A percentile compares a stretch with the other conserved stretches of the same genome.
These are phyloP conservation scores for Zaprionus gabonicus DNA, from an alignment of 1,140 invertebrate species.

Conservation along the genomic window DNA sequence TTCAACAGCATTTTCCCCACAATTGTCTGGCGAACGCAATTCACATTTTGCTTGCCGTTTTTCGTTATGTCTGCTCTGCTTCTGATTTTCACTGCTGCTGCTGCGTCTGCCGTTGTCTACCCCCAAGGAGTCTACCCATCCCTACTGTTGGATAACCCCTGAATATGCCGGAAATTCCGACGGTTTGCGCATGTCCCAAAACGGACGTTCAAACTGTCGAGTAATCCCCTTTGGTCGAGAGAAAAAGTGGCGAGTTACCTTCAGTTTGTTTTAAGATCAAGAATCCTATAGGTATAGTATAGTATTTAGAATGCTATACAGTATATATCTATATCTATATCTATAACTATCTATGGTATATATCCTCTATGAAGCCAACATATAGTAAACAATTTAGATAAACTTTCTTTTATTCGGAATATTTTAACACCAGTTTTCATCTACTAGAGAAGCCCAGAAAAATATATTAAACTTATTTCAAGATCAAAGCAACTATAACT, in stretches of 20 bases:
- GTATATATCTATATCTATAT: too few species aligned
- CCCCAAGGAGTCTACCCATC: constrained; percentile 16
- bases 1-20: constrained; percentile 77
- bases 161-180: constrained; percentile 60
- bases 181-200: constrained; percentile 75
- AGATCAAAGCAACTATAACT: too few species aligned
- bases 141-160: constrained; percentile 18
- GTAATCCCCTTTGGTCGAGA: background rate
- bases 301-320: too few species aligned
- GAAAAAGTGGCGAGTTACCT: background rate
- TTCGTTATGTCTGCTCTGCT: constrained; percentile 37
- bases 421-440: too few species aligned
- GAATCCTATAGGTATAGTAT: too few species aligned
- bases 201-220: constrained; percentile 59
- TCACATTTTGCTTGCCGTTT: constrained; percentile 59
- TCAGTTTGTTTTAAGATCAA: background rate
- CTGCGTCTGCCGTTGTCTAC: background rate
- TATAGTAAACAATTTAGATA: background rate
- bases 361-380: background rate
- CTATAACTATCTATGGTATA: too few species aligned
- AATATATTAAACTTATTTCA: too few species aligned
- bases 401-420: too few species aligned
- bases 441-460: too few species aligned
- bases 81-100: constrained; percentile 25
- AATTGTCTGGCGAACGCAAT: constrained; percentile 37